phyloP scores from a whole-genome alignment of 1,140 invertebrate genomes.

The Lamellibrachia luymesi region DNA sequence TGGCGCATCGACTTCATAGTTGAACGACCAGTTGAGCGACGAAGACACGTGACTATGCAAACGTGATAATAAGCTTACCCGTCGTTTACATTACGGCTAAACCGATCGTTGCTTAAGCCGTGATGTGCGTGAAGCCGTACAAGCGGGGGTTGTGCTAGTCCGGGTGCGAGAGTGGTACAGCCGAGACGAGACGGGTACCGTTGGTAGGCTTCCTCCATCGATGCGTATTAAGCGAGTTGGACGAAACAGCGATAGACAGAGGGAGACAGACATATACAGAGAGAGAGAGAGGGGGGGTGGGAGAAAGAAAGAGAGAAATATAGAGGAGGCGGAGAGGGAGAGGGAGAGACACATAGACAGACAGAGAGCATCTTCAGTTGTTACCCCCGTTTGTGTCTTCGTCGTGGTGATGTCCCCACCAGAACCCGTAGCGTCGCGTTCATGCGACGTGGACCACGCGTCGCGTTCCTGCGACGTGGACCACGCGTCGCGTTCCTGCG shows the following conservation, averaged over 20 bases:
- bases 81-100: neutral
- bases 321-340: too few species aligned
- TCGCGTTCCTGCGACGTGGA: too few species aligned
- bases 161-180: neutral
- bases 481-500: too few species aligned
- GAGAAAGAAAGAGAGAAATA: too few species aligned
- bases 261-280: neutral
- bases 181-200: neutral
- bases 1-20: neutral
- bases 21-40: neutral
- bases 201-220: neutral
- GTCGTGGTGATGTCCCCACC: too few species aligned
- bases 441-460: too few species aligned
- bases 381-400: too few species aligned
- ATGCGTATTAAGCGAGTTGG: neutral
- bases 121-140: neutral
- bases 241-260: neutral
- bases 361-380: too few species aligned
- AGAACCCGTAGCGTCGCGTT: too few species aligned
- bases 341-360: too few species aligned
- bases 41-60: too few species aligned
- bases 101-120: neutral
- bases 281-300: too few species aligned
- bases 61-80: neutral
- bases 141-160: neutral